phyloP scores from a whole-genome alignment of 2,113 vertebrate species.

The Echinops telfairi region DNA sequence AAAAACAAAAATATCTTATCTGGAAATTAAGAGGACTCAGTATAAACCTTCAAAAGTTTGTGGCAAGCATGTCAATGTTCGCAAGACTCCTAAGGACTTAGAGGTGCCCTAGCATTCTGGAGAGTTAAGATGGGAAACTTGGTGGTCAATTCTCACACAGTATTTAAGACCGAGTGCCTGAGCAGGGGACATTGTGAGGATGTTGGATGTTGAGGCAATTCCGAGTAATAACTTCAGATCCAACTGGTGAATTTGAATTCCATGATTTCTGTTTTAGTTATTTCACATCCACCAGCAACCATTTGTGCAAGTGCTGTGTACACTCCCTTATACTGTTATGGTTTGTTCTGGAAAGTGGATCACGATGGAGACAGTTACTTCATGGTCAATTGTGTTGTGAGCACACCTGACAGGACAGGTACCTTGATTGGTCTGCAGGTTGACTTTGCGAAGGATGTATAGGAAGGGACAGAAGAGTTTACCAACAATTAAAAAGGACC shows the following conservation, averaged over 20 bases:
- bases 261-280: not conserved
- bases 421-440: slow-evolving; percentile 58
- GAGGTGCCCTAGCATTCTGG: not conserved
- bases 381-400: slow-evolving; percentile 38
- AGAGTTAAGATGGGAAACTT: not conserved
- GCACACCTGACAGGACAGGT: slow-evolving; percentile 69
- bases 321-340: not conserved
- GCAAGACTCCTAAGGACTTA: not conserved
- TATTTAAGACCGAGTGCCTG: not conserved
- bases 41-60: not conserved
- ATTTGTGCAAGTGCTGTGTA: not conserved
- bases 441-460: not conserved
- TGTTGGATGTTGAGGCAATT: not conserved
- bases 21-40: slow-evolving; percentile 30
- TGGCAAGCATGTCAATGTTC: not conserved
- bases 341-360: not conserved
- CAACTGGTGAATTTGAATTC: not conserved
- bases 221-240: slow-evolving; percentile 12
- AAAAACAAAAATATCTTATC: slow-evolving; percentile 31
- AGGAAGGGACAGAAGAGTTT: slow-evolving; percentile 62
- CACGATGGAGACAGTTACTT: not conserved
- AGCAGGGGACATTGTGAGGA: not conserved
- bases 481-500: not conserved
- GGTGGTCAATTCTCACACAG: not conserved
- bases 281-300: not conserved